A percentile compares a stretch with the other conserved stretches of the same genome.
These are phyloP conservation scores for Dipus sagitta DNA, from an alignment of 2,797 vertebrate species.

Conservation along the genomic window DNA sequence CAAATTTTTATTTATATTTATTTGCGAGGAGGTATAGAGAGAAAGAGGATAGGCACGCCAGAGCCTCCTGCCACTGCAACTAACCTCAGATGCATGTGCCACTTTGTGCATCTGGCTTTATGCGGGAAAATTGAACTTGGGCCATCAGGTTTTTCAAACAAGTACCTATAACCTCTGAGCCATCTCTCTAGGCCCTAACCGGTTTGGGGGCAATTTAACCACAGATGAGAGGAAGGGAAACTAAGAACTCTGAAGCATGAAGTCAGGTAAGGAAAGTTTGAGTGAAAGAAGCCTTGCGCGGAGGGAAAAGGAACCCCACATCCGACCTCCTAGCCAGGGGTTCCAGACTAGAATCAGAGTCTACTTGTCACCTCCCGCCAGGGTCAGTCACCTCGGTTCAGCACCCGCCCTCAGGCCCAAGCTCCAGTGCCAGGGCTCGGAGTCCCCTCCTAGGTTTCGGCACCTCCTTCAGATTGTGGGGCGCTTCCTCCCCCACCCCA, in stretches of 20 bases:
- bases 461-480: background rate
- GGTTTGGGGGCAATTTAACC: background rate
- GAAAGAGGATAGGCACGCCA: too few species aligned
- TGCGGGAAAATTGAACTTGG: too few species aligned
- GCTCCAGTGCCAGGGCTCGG: background rate
- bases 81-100: too few species aligned
- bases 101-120: too few species aligned
- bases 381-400: background rate
- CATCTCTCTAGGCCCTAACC: too few species aligned
- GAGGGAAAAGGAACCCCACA: background rate
- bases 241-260: background rate
- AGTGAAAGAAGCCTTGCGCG: background rate
- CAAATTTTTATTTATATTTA: too few species aligned
- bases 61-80: too few species aligned
- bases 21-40: too few species aligned
- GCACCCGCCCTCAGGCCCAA: background rate
- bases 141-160: too few species aligned
- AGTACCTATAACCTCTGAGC: too few species aligned
- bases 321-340: background rate
- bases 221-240: background rate
- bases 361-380: rapidly evolving
- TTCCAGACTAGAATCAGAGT: background rate
- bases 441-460: background rate
- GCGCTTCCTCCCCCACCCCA: background rate
- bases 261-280: background rate